A percentile compares a stretch with the other conserved stretches of the same genome.
phyloP scores from a whole-genome alignment of 1,140 invertebrate genomes.

The Nylanderia fulva region DNA sequence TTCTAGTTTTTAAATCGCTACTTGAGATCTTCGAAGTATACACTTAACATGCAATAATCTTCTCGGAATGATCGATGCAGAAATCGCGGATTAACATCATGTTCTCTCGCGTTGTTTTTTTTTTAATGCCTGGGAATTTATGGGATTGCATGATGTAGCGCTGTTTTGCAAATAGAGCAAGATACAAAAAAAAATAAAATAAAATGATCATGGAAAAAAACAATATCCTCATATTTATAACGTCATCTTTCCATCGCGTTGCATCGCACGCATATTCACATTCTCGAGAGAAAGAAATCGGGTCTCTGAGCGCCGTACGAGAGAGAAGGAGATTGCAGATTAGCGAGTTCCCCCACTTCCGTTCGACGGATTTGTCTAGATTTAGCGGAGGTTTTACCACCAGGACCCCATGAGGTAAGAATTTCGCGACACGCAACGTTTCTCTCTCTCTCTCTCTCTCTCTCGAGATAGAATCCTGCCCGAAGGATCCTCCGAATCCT shows the following conservation, averaged over 20 bases:
- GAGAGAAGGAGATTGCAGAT: background rate
- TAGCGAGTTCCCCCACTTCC: constrained; percentile 46
- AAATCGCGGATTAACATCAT: background rate
- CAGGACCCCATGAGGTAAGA: constrained; percentile 73
- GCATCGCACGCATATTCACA: background rate
- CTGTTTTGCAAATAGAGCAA: constrained; percentile 32
- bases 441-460: too few relatives aligned
- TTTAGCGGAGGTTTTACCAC: constrained; percentile 75
- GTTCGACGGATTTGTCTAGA: constrained; percentile 77
- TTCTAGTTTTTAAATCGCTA: background rate
- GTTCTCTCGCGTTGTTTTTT: background rate
- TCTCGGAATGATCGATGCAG: background rate
- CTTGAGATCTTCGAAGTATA: background rate
- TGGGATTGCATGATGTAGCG: constrained; percentile 13
- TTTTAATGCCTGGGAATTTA: constrained; percentile 14
- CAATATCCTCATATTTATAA: background rate
- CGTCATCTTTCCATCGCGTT: background rate
- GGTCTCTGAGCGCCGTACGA: background rate
- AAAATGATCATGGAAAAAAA: constrained; percentile 29
- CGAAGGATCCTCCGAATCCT: constrained; percentile 68
- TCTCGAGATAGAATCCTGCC: constrained; percentile 42
- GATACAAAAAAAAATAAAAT: background rate
- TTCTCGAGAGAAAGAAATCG: too few relatives aligned
- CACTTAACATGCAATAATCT: background rate
- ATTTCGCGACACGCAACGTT: constrained; percentile 24